Conservation (phyloP, 1,140 invertebrate species). For the Drosophila ficusphila region DNA sequence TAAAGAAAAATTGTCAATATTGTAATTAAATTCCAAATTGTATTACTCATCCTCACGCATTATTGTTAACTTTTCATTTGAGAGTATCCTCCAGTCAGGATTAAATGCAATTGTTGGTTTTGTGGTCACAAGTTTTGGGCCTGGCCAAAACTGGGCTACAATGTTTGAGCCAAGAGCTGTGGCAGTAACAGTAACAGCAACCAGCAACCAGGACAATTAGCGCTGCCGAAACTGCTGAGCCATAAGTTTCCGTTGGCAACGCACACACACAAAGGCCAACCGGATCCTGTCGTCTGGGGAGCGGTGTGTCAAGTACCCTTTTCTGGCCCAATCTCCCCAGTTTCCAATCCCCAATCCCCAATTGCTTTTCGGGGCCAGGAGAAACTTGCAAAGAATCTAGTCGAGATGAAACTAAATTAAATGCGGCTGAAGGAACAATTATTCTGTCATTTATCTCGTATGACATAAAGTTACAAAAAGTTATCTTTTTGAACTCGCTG, state of each 20-base stretch:
- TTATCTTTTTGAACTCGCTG: slow-evolving; percentile 27
- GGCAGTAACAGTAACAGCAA: slow-evolving; percentile 3
- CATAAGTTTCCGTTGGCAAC: slow-evolving; percentile 56
- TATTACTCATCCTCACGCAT: not conserved
- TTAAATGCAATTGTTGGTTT: slow-evolving; percentile 9
- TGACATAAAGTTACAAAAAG: slow-evolving; percentile 37
- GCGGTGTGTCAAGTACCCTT: slow-evolving; percentile 28
- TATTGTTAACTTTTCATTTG: not conserved
- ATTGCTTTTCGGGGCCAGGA: not conserved
- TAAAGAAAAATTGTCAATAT: not conserved
- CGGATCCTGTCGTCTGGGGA: slow-evolving; percentile 54
- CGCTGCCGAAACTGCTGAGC: slow-evolving; percentile 37
- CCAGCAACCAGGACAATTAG: slow-evolving; percentile 47
- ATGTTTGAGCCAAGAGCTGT: slow-evolving; percentile 21
- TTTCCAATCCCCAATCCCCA: slow-evolving; percentile 2
- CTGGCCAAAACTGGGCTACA: slow-evolving; percentile 61
- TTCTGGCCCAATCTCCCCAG: too few species aligned
- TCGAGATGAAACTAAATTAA: slow-evolving; percentile 53
- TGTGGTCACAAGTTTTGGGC: slow-evolving; percentile 49
- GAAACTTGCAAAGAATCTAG: slow-evolving; percentile 26
- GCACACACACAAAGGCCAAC: slow-evolving; percentile 8
- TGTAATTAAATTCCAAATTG: not conserved
- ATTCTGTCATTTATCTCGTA: slow-evolving; percentile 52
- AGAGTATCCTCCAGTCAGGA: slow-evolving; percentile 20
- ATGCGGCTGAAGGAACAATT: slow-evolving; percentile 45